phyloP scores from a whole-genome alignment of 2,888 invertebrate genomes.

The Drosophila stalkeri region DNA sequence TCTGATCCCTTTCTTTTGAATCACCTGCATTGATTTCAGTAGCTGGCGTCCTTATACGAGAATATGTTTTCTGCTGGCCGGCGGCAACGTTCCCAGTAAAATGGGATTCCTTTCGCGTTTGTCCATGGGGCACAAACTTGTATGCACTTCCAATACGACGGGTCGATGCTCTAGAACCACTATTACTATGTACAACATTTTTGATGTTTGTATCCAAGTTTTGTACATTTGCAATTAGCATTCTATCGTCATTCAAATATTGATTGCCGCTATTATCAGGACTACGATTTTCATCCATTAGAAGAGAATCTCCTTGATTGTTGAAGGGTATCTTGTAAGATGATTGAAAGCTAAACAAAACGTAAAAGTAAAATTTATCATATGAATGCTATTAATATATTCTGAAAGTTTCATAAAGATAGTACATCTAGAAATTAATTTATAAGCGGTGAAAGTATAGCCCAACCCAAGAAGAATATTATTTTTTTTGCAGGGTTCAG shows the following conservation, averaged over 20 bases:
- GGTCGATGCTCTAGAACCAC: constrained; percentile 34
- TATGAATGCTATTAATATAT: no score
- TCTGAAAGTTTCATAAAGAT: no score
- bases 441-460: no score
- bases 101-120: constrained; percentile 26
- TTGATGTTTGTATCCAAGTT: constrained; percentile 30
- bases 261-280: constrained; percentile 67
- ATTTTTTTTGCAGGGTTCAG: no score
- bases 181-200: constrained; percentile 14
- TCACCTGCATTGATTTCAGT: constrained; percentile 28
- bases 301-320: constrained; percentile 52
- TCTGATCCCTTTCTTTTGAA: constrained; percentile 32
- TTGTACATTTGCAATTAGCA: constrained; percentile 58
- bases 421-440: no score
- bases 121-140: constrained; percentile 1
- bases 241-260: constrained; percentile 51
- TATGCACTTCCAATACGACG: constrained; percentile 45
- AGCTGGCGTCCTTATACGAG: constrained; percentile 39
- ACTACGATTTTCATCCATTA: constrained; percentile 81
- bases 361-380: background rate
- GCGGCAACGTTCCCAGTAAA: constrained; percentile 39
- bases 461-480: no score
- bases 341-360: constrained; percentile 50
- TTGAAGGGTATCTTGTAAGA: constrained; percentile 43
- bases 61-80: constrained; percentile 12